Conservation (phyloP, 64 coral and sea anemone species). For the Actinia equina region DNA sequence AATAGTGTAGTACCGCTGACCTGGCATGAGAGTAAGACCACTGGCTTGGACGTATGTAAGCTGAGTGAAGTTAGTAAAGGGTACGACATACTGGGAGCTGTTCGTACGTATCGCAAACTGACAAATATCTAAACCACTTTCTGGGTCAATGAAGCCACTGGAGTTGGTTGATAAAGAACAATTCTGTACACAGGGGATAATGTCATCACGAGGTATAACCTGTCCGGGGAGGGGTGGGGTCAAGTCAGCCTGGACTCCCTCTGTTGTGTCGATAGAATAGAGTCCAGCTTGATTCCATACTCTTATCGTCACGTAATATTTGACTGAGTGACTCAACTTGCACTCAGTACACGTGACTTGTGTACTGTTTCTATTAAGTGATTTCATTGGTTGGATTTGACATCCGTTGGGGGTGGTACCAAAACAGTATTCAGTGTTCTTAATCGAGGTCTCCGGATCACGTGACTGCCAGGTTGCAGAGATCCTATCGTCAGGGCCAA, state of each 20-base stretch:
- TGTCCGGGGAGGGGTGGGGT: conserved; percentile 61
- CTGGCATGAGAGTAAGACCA: conserved; percentile 13
- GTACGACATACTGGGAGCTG: neutral
- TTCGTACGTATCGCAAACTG: conserved; percentile 40
- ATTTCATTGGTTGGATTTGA: conserved; percentile 72
- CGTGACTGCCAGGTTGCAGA: conserved; percentile 53
- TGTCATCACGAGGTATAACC: neutral
- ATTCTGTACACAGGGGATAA: conserved; percentile 53
- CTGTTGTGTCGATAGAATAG: conserved; percentile 59
- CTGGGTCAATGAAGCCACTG: conserved; percentile 58
- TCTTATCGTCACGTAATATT: conserved; percentile 73
- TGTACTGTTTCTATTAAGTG: conserved; percentile 29
- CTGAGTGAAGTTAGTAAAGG: neutral
- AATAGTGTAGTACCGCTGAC: conserved; percentile 30
- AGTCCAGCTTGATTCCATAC: conserved; percentile 76
- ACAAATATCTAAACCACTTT: conserved; percentile 73
- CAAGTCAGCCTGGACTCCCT: conserved; percentile 45
- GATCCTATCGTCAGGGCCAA: conserved; percentile 38
- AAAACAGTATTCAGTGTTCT: conserved; percentile 81
- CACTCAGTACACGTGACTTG: conserved; percentile 73
- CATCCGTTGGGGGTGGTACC: conserved; percentile 67
- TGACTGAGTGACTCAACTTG: conserved; percentile 38
- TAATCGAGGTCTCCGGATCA: conserved; percentile 69
- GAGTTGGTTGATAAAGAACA: conserved; percentile 54
- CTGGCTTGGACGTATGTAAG: conserved; percentile 7